Evolutionary conservation across 2,888 invertebrate genomes (phyloP), one percentile per base, ranked within the genome.

Genomic region (Tolmerus cingulatus): DNA sequence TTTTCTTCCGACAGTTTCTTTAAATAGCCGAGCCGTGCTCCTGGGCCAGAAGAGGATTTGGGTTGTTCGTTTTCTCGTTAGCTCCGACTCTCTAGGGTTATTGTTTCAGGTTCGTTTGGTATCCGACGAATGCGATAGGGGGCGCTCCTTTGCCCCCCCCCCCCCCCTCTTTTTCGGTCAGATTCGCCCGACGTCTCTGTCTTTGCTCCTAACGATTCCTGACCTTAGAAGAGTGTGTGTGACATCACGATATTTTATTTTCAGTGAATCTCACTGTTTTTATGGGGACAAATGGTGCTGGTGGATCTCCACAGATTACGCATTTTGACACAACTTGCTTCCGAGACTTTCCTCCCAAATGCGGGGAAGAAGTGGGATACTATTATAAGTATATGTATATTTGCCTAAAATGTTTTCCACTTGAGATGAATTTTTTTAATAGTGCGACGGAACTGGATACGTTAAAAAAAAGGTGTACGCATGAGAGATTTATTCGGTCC

Each of bases 61-160:
- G 86, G 27, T 46, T 86, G 74, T 86, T 86, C 86, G 74, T 74
- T 86, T 86, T 86, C 66, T 74, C 74, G 86, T 86, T 86, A 86
- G 86, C 34, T 86, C 27, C 57, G 14, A 14, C 30, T 74, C 86
- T 86, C 86, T 74, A 74, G 86, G 86, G 76, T 86, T 86, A 86
- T 74, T 86, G 74, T 86, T 86, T 86, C 86, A 86, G 86, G 86
- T 86, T 86, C 74, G 86, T 86, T 86, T 86, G 74, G 46, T 74
- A 84, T 84, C 84, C 74, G 74, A 57, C 37, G 23, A 84, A 84
- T 74, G 74, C n/a, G 19, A 40, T 40, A 14, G 34, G 19, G 14
- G 19, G 23, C 40, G 19, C 27, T 23, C 79, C 27, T 46, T 3
- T 9, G 12, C 34, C 78, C 19, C 9, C 23, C 19, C 23, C 40